Conservation (phyloP, 1,140 invertebrate species). For the Drosophila pseudoananassae region DNA sequence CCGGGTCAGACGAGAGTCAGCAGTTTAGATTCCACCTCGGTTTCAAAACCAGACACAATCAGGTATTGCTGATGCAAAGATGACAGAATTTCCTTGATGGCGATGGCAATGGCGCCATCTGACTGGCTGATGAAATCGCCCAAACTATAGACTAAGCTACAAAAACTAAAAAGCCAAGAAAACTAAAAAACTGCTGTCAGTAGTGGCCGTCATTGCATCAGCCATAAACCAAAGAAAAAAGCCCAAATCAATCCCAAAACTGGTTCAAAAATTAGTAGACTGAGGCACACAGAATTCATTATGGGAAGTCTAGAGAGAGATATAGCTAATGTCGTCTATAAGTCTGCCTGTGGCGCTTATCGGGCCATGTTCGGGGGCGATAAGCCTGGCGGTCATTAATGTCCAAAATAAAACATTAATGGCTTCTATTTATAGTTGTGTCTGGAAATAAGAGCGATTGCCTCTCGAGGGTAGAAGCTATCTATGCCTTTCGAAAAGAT, state of each 20-base stretch:
- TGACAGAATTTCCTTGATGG: conserved; percentile 13
- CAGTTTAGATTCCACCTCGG: conserved; percentile 23
- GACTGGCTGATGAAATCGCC: conserved; percentile 40
- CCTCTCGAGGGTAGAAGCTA: background rate
- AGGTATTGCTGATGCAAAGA: conserved; percentile 6
- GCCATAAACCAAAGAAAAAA: conserved; percentile 26
- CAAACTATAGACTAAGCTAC: conserved; percentile 20
- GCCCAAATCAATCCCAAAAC: conserved; percentile 28
- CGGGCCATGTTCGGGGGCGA: background rate
- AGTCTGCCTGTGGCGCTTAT: conserved; percentile 31
- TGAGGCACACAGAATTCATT: background rate
- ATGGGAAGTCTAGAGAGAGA: background rate
- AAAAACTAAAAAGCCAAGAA: conserved; percentile 7
- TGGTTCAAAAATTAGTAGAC: conserved; percentile 46
- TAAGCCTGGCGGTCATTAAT: conserved; percentile 25
- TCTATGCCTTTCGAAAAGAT: background rate
- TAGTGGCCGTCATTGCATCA: conserved; percentile 53
- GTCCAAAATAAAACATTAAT: conserved; percentile 44
- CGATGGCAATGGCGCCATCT: background rate
- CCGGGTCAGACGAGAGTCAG: conserved; percentile 41
- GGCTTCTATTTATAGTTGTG: conserved; percentile 33
- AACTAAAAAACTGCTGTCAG: conserved; percentile 32
- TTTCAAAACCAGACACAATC: conserved; percentile 3
- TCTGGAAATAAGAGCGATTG: background rate
- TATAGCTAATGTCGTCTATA: conserved; percentile 20